Evolutionary conservation across 1,140 invertebrate species (phyloP), one percentile per base, ranked within the genome.

Genomic region (Euborellia annulipes): DNA sequence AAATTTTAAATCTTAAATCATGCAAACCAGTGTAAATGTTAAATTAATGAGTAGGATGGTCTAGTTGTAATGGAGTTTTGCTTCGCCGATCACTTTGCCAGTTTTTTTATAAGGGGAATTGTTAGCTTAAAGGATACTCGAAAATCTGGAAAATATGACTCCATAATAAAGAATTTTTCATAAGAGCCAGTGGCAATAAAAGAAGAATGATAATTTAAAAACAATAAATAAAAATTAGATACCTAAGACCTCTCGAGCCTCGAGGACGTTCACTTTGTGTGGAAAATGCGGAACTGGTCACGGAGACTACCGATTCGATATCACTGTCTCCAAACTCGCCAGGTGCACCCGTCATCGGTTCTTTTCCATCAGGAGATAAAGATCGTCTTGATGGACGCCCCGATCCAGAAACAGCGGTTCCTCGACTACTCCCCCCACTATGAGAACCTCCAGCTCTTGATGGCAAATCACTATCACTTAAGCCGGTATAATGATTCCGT

Each of bases 261-360:
- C 82, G 69, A 13, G 84, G 84, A 55, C 85, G 67, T 68, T 91
- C 87, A 53, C 85, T 88, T 64, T 91, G 87, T 46, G 86, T 91
- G 54, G 85, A 89, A 64, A 90, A 89, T 57, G 86, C 83, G 72
- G 85, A 89, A 57, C 85, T 89, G 37, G 82, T 85, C 46, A 86
- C 79, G 38, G 81, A 85, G 37, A 74, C 81, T 45, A 87, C 82
- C 54, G 83, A 87, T 65, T 91, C 87, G 68, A 90, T 82, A 60
- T 91, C 86, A 46, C 84, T 88, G 64, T 89, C 85, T 13, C 74
- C 79, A 49, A 77, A 76, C 59, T 82, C 79, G 9, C 67, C 71
- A 47, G 81, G 68, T 23, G 75, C 67, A 53, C 81, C 72, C 51
- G 79, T 79, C 11, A 11, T 6, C 4, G 23, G 23, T 4, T 27